A percentile compares a stretch with the other conserved stretches of the same genome.
Conservation (phyloP, 1,140 invertebrate species). For the Solenopsis invicta region DNA sequence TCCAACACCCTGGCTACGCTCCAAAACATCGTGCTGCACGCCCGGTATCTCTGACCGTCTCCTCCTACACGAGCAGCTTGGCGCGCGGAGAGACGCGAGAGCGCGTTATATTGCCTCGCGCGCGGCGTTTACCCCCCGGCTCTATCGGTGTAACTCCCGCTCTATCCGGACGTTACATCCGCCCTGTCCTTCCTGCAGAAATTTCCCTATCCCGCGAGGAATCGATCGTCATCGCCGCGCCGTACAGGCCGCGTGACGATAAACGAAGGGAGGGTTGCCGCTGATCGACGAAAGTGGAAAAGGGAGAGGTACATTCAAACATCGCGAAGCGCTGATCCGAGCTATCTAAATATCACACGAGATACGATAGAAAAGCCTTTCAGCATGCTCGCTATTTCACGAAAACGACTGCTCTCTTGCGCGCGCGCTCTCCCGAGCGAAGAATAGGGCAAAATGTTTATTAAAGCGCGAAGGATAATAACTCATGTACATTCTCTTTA, state of each 20-base stretch:
- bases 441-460: not conserved
- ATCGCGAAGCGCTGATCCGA: not conserved
- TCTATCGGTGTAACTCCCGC: constrained; percentile 34
- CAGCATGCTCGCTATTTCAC: not conserved
- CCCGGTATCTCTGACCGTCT: constrained; percentile 72
- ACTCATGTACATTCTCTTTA: not conserved
- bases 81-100: constrained; percentile 63
- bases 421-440: not conserved
- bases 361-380: not conserved
- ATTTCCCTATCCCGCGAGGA: constrained; percentile 41
- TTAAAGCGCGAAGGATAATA: not conserved
- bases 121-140: constrained; percentile 36
- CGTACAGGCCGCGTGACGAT: constrained; percentile 31
- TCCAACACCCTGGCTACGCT: constrained; percentile 68
- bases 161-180: constrained; percentile 40
- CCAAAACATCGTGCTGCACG: constrained; percentile 71
- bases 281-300: not conserved
- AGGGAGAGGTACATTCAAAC: not conserved
- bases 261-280: not conserved
- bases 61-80: constrained; percentile 69
- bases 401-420: not conserved
- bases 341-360: not conserved
- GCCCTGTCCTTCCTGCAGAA: constrained; percentile 18
- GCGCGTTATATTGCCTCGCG: constrained; percentile 73
- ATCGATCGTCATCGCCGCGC: constrained; percentile 50